These are phyloP conservation scores for Vanessa atalanta DNA, from an alignment of 1,140 invertebrate species.

Conservation along the genomic window DNA sequence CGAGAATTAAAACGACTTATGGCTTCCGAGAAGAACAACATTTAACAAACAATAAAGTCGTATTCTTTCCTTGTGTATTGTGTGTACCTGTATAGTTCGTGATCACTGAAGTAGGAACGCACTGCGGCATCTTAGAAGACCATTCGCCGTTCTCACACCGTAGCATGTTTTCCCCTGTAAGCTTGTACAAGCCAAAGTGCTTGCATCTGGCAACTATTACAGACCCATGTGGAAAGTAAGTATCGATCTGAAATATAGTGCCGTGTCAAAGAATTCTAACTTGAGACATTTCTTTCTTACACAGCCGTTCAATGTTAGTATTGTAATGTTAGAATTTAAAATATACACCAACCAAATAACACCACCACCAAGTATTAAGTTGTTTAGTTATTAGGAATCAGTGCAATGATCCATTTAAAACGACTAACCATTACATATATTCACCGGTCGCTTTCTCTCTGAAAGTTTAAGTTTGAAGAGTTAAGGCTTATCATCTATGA, in stretches of 20 bases:
- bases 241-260: slow-evolving; percentile 59
- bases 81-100: slow-evolving; percentile 15
- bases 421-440: slow-evolving; percentile 3
- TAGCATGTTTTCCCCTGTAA: slow-evolving; percentile 84
- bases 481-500: not conserved
- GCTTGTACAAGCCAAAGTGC: slow-evolving; percentile 90
- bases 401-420: not conserved
- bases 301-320: slow-evolving; percentile 1
- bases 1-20: too few species aligned
- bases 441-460: not conserved
- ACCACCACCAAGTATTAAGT: not conserved
- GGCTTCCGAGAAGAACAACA: not conserved
- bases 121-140: slow-evolving; percentile 87
- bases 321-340: not conserved
- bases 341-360: not conserved
- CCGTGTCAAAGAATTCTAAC: not conserved
- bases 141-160: slow-evolving; percentile 90
- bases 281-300: too few species aligned
- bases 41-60: too few species aligned
- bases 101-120: slow-evolving; percentile 76
- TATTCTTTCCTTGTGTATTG: not conserved
- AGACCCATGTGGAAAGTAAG: slow-evolving; percentile 85
- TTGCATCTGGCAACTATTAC: slow-evolving; percentile 87
- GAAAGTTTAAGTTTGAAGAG: slow-evolving; percentile 2
- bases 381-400: not conserved